Conservation (phyloP, 2,888 invertebrate genomes). For the Cremastobaeus sp. region DNA sequence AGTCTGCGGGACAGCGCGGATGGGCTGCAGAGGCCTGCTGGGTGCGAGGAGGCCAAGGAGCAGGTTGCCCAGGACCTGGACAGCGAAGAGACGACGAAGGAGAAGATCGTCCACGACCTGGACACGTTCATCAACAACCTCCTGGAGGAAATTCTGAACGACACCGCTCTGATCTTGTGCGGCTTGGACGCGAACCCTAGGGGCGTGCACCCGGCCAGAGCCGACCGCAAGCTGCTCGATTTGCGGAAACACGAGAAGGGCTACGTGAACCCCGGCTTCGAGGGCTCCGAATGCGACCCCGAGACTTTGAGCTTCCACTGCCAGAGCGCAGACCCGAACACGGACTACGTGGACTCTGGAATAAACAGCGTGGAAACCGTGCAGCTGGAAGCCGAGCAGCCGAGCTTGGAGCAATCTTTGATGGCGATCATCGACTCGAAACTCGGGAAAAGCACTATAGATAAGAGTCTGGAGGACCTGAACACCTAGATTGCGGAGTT, state of each 20-base stretch:
- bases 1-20: slow-evolving; percentile 22
- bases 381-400: slow-evolving; percentile 73
- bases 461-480: slow-evolving; percentile 66
- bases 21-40: slow-evolving; percentile 11
- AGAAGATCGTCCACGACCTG: slow-evolving; percentile 72
- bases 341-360: slow-evolving; percentile 74
- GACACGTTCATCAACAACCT: slow-evolving; percentile 74
- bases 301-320: slow-evolving; percentile 71
- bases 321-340: slow-evolving; percentile 63
- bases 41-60: slow-evolving; percentile 64
- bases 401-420: slow-evolving; percentile 74
- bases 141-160: slow-evolving; percentile 74
- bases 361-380: slow-evolving; percentile 77
- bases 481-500: slow-evolving; percentile 58
- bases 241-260: slow-evolving; percentile 61
- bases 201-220: slow-evolving; percentile 15
- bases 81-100: slow-evolving; percentile 66
- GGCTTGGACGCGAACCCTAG: slow-evolving; percentile 61
- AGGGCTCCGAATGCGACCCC: slow-evolving; percentile 70
- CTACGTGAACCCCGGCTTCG: slow-evolving; percentile 72
- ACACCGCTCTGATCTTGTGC: slow-evolving; percentile 72
- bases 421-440: slow-evolving; percentile 76
- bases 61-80: slow-evolving; percentile 74
- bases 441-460: slow-evolving; percentile 68
- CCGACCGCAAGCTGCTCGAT: not conserved